phyloP scores from a whole-genome alignment of 2,797 vertebrate genomes.

The Anguilla obscura region DNA sequence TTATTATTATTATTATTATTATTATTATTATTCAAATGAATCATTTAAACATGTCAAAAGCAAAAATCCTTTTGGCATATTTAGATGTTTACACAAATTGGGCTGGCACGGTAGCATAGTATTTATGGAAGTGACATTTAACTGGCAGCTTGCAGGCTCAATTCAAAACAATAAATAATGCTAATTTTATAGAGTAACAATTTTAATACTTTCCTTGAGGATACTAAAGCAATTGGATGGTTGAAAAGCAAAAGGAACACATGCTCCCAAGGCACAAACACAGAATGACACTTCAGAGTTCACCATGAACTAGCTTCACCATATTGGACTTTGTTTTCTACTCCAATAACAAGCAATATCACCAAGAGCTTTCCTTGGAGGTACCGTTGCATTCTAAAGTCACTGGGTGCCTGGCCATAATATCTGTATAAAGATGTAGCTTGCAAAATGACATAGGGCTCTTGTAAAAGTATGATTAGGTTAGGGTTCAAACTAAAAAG shows the following conservation, averaged over 20 bases:
- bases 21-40: not conserved
- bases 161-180: not conserved
- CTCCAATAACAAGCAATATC: not conserved
- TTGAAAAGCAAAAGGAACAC: constrained; percentile 17
- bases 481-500: not conserved
- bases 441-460: constrained; percentile 46
- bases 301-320: not conserved
- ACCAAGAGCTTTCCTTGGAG: not conserved
- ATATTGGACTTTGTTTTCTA: not conserved
- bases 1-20: too few relatives aligned
- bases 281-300: constrained; percentile 44
- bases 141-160: not conserved
- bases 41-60: not conserved
- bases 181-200: not conserved
- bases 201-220: constrained; percentile 16
- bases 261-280: constrained; percentile 59
- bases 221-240: constrained; percentile 17
- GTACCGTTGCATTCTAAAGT: constrained; percentile 41
- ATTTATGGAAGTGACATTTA: not conserved
- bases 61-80: constrained; percentile 27
- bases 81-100: not conserved
- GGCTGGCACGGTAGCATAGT: not conserved
- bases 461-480: not conserved
- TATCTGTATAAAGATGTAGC: not conserved
- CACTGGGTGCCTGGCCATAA: not conserved